Base-by-base conservation (phyloP, 2,888 invertebrate species). In the Eudemis profundana region DNA sequence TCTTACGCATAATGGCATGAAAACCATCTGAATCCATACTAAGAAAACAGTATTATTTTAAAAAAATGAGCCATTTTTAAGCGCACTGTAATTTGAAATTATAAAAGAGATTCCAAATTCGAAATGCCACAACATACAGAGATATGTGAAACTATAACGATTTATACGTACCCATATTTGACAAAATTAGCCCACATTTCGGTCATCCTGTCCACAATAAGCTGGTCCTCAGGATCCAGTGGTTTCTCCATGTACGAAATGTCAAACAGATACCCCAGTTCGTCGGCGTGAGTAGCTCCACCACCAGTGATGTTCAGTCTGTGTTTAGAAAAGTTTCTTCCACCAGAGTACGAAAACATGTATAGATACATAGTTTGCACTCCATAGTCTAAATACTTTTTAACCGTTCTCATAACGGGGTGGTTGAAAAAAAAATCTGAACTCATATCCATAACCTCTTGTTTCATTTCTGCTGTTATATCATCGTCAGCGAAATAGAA, bases 181-280 rank as follows among this genome's bases (percentile, higher is more conserved):
- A 81, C 80, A 62, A 88, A 86, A 51, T 87, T 83, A 0, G 78
- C 74, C 82, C 85, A 85, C 75, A 84, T 65, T 0, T 68, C 72
- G 0, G 80, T 78, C 78, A 84, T 80, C 8, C 71, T 66, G 1
- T 82, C 75, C 10, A 83, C 79, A n/a, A 85, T 78, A 0, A 59
- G 61, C 54, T 83, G 79, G 51, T 84, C 84, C 10, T 73, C 74
- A 3, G 72, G 70, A 2, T 70, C 66, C 0, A 76, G 71, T 0
- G 70, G 68, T 2, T 70, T 69, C 5, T 69, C 50, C 19, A 70
- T 53, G 23, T 69, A 72, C 3, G 67, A 62, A 4, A 75, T 63
- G 51, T 78, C 76, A 67, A 81, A 83, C 29, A 81, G 65, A 68
- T 84, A 85, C 1, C 79, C 77, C 0, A 81, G 29, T 64, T 85